Conservation (phyloP, 2,888 invertebrate species). For the Heliconius ismenius region DNA sequence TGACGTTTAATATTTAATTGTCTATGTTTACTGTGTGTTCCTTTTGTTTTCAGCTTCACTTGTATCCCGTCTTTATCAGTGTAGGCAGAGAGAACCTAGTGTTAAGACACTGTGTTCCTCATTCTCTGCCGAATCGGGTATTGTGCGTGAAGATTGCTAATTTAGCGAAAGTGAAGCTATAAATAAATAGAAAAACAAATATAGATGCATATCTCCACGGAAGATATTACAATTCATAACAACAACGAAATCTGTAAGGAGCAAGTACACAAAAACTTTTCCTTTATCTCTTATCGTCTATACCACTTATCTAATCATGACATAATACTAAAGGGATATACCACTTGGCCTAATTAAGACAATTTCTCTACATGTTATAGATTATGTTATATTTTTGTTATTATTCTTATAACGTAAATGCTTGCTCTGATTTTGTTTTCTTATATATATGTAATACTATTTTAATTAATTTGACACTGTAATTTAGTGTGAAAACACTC, state of each 20-base stretch:
- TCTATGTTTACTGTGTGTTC: no score
- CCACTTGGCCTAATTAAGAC: constrained; percentile 22
- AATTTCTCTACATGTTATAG: neutral
- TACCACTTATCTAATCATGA: constrained; percentile 14
- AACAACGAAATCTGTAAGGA: neutral
- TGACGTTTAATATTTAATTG: neutral
- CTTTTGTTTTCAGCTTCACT: no score
- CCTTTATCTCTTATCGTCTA: constrained; percentile 9
- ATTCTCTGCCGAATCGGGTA: no score
- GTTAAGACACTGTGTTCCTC: no score
- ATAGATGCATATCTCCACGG: neutral
- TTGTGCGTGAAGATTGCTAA: no score
- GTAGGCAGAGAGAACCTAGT: no score
- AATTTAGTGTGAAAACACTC: neutral
- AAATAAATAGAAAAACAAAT: neutral
- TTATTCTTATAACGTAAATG: neutral
- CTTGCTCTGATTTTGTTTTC: neutral
- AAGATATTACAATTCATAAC: neutral
- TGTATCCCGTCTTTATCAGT: no score
- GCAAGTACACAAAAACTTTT: neutral
- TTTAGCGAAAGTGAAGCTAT: neutral
- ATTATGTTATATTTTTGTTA: constrained; percentile 1
- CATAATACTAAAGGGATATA: neutral
- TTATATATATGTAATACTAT: no score
- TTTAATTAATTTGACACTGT: neutral